Evolutionary conservation across 2,888 invertebrate genomes (phyloP), one percentile per base, ranked within the genome.

Genomic region (Cheilosia impressa): DNA sequence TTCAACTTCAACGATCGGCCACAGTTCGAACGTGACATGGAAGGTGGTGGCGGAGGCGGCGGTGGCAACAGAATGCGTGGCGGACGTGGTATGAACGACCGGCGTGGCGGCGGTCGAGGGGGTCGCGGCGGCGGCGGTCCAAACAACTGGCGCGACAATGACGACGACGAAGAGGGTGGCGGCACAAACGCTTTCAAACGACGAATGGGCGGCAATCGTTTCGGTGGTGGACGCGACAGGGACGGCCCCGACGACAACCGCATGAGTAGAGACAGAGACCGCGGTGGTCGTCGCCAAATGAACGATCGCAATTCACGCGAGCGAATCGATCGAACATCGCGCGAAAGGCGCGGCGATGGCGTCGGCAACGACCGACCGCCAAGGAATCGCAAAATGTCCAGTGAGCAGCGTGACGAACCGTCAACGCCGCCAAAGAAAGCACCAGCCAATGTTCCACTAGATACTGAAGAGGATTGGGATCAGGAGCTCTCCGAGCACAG

Each of bases 391-490:
- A 75, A 45, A 57, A 68, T 68, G 68, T 85, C 82, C n/a, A 71
- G 38, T 45, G 82, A 80, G 17, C 77, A 78, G 15, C 58, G 77
- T 7, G 82, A 82, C 22, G 88, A 88, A 17, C 65, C 72, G 2
- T 72, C 65, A 72, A 55, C 68, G 24, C 31, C 87, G 19, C 88
- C 88, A 19, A 89, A 88, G 68, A 63, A 65, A 84, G 80, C 55
- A 5, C 31, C 53, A 9, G 24, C 17, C 24, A 69, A 27, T 65
- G 50, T 80, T 22, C 53, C 73, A 60, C 89, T 87, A 58, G 92
- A 91, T 57, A 92, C 91, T n/a, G 91, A 92, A 87, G 91, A 91
- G 65, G 91, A 92, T 88, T 91, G 92, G 91, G 91, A 92, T 88
- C 89, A 89, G 10, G 92, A 92, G 75, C 88, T 92, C 17, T 88